phyloP scores from a whole-genome alignment of 37 sponge, comb jelly and placozoan species.

The Mnemiopsis leidyi region DNA sequence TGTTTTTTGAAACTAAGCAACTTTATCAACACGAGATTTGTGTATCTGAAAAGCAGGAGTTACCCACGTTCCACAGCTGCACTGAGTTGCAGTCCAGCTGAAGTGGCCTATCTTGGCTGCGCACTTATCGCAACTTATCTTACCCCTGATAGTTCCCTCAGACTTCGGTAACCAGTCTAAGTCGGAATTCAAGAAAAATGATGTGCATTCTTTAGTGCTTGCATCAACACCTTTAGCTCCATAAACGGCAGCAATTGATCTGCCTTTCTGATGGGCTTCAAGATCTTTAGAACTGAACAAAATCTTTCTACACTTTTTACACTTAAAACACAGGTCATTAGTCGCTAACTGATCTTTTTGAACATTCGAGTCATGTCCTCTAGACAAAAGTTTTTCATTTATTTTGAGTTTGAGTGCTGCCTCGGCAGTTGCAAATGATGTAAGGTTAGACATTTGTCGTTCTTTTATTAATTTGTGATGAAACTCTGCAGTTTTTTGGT shows the following conservation, averaged over 20 bases:
- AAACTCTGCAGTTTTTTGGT: constrained; percentile 8
- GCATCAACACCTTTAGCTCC: neutral
- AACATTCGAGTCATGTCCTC: neutral
- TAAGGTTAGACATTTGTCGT: neutral
- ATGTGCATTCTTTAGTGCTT: constrained; percentile 20
- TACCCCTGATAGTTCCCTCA: neutral
- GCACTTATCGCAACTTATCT: constrained; percentile 50
- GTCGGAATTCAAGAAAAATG: constrained; percentile 24
- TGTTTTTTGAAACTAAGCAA: no score
- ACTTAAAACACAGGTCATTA: neutral
- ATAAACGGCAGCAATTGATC: neutral
- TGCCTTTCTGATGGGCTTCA: constrained; percentile 32
- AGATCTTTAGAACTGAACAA: neutral
- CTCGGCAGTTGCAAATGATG: neutral
- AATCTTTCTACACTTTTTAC: constrained; percentile 51
- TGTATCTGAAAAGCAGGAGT: constrained; percentile 92
- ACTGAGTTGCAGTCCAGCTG: constrained; percentile 71
- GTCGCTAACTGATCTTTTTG: neutral
- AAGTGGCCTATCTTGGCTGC: constrained; percentile 8
- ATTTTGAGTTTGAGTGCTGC: constrained; percentile 6
- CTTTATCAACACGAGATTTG: constrained; percentile 70
- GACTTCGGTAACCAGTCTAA: constrained; percentile 20
- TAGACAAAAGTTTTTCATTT: neutral
- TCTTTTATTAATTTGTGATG: constrained; percentile 14
- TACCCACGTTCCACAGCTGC: constrained; percentile 95